Base-by-base conservation (phyloP, 2,797 vertebrate species). In the Anas georgica region DNA sequence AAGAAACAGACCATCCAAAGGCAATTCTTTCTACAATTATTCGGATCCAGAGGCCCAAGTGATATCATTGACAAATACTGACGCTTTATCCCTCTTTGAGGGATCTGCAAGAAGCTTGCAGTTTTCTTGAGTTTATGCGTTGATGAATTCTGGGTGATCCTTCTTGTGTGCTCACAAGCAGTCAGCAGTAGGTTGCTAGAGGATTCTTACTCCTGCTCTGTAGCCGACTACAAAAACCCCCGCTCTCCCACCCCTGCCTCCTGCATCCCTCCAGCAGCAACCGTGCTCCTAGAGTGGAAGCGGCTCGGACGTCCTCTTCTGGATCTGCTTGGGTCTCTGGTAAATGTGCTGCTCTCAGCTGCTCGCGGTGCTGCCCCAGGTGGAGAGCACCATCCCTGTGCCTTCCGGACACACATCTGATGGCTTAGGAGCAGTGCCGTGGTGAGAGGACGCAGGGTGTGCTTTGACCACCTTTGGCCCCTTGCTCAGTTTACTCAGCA, bases 1-100 rank as follows among this genome's bases (percentile, higher is more conserved):
- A 29, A 90, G 81, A 93, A 91, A 59, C 23, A 41, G 11, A 43
- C 12, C 39, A 23, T 41, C 41, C 66, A 69, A 52, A 78, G 29
- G 86, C 72, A 91, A 46, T 86, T 12, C 20, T 29, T 79, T 45
- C 41, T 39, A 2, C 33, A 29, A 2, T 68, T 74, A 55, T 39
- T 72, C 35, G 26, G 26, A 28, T 54, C 48, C 31, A 67, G 56
- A 67, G 55, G 39, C 63, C 22, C 43, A 17, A 16, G 39, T 16
- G 39, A 39, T 26, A 8, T 28, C 56, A 12, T 21, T 31, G 52
- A 60, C 39, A 58, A 12, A 84, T 1, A 1, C 8, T 1, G 1
- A 29, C 29, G 4, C 0, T 0, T 46, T 80, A 5, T 29, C 59
- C 66, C 39, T 83, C 46, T 45, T 11, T 3, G 11, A 67, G 60